Conservation (phyloP, 1,140 invertebrate genomes). For the Uloborus diversus region DNA sequence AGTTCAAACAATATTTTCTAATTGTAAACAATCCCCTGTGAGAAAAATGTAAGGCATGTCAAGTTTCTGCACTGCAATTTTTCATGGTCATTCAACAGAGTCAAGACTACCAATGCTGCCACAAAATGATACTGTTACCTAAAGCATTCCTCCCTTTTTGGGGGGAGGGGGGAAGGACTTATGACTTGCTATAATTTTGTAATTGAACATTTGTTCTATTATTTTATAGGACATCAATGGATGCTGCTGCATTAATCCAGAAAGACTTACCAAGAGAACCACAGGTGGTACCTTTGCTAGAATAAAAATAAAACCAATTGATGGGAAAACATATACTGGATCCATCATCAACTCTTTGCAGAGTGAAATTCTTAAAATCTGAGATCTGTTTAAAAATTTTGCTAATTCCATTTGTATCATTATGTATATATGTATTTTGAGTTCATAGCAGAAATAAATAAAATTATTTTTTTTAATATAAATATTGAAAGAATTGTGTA, state of each 20-base stretch:
- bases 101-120: too few relatives aligned
- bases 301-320: slow-evolving; percentile 65
- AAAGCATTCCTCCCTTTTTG: neutral
- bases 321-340: slow-evolving; percentile 24
- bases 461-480: neutral
- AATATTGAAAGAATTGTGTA: neutral
- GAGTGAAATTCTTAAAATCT: slow-evolving; percentile 63
- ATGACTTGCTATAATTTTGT: too few relatives aligned
- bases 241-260: slow-evolving; percentile 85
- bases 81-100: too few relatives aligned
- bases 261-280: slow-evolving; percentile 75
- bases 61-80: too few relatives aligned
- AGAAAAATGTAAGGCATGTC: too few relatives aligned
- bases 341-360: slow-evolving; percentile 57
- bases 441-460: neutral
- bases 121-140: neutral
- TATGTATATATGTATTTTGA: neutral
- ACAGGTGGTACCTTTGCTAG: slow-evolving; percentile 71
- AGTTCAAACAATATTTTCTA: too few relatives aligned
- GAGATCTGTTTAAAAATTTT: too few relatives aligned
- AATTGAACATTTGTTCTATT: slow-evolving; percentile 41
- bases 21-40: too few relatives aligned
- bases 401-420: slow-evolving; percentile 22
- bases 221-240: slow-evolving; percentile 75
- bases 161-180: too few relatives aligned